Evolutionary conservation across 1,140 invertebrate species (phyloP), one percentile per base, ranked within the genome.

Genomic region (Drosophila guanche): DNA sequence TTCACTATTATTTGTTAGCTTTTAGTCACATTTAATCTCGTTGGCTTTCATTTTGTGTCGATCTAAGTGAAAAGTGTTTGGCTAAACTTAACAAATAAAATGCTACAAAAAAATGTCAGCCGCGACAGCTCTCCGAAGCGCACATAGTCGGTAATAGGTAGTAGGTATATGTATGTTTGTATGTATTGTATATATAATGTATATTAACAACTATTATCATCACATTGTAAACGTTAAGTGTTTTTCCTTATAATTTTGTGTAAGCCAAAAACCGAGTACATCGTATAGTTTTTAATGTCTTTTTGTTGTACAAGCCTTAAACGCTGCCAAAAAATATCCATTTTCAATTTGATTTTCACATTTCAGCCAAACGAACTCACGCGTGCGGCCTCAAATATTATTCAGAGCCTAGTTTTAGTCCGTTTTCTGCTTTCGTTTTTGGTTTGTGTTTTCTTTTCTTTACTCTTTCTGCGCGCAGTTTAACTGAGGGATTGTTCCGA

Each of bases 181-280:
- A 40, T 70, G 23, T 76, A 45, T 69, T 75, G 67, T 72, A 52
- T 78, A 67, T 81, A 69, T 84, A 86, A 52, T 66, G 72, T 81
- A 69, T 84, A 86, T 85, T 85, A 85, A 77, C 65, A 86, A 88
- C 81, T 86, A 86, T 86, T 86, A 86, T 86, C 81, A 86, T 86
- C 81, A 86, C 81, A 86, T 86, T 86, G 85, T 76, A 86, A 86
- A 86, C 73, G 63, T 86, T 86, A 86, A 88, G 81, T 86, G 63
- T 83, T 73, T 73, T 62, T 37, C 33, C 60, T 68, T 72, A 52
- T 54, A 81, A 69, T 76, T 86, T 86, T 75, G 62, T 67, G 62
- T 73, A 88, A 78, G 85, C 81, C 78, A 80, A 75, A 86, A 86
- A 37, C 25, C 76, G 76, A 85, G 80, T 85, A 79, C 52, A 65